A percentile compares a stretch with the other conserved stretches of the same genome.
phyloP scores from a whole-genome alignment of 2,888 invertebrate genomes.

The Corythucha ciliata region DNA sequence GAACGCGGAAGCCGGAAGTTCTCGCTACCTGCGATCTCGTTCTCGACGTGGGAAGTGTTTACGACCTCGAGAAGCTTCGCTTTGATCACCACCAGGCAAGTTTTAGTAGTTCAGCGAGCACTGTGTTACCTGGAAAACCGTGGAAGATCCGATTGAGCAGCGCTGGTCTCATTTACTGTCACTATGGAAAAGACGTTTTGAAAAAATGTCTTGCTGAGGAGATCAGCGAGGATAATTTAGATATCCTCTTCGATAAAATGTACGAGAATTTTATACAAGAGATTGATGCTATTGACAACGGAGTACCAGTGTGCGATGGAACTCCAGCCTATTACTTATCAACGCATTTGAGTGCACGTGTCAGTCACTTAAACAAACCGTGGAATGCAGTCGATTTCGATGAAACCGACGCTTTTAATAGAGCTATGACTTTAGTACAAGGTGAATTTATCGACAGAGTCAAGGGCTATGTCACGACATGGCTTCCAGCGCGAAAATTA shows the following conservation, averaged over 20 bases:
- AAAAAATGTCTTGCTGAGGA: slow-evolving; percentile 48
- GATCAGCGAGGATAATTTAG: slow-evolving; percentile 46
- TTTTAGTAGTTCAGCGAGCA: slow-evolving; percentile 58
- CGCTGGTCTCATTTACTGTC: slow-evolving; percentile 85
- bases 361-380: slow-evolving; percentile 76
- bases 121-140: slow-evolving; percentile 48
- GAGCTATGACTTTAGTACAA: slow-evolving; percentile 70
- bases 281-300: slow-evolving; percentile 95
- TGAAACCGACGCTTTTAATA: slow-evolving; percentile 54
- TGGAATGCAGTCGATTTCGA: slow-evolving; percentile 60
- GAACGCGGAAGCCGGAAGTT: slow-evolving; percentile 47
- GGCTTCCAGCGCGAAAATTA: slow-evolving; percentile 77
- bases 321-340: slow-evolving; percentile 58
- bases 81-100: slow-evolving; percentile 91
- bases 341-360: slow-evolving; percentile 66
- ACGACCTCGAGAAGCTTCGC: slow-evolving; percentile 60
- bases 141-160: slow-evolving; percentile 70
- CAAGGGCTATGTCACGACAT: slow-evolving; percentile 51
- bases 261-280: slow-evolving; percentile 85
- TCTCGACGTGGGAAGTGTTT: slow-evolving; percentile 86
- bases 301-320: slow-evolving; percentile 69
- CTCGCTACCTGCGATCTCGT: slow-evolving; percentile 82
- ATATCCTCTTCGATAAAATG: slow-evolving; percentile 55
- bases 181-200: slow-evolving; percentile 76
- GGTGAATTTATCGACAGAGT: slow-evolving; percentile 67